phyloP scores from a whole-genome alignment of 1,140 invertebrate genomes.

The Propsilocerus akamusi region DNA sequence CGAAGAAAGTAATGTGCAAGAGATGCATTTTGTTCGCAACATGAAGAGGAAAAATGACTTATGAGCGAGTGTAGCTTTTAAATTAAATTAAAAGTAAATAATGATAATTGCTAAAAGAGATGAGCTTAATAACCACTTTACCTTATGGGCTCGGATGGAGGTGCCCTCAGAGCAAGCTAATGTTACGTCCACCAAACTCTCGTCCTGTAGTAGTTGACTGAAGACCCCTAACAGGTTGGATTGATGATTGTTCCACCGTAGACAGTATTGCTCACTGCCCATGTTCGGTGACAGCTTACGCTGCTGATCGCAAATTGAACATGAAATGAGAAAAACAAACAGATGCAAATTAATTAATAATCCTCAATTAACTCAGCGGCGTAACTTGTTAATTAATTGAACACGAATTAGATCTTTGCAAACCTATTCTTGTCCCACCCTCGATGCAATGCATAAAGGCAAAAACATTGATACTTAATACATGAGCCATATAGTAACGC shows the following conservation, averaged over 20 bases:
- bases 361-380: not conserved
- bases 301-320: slow-evolving; percentile 33
- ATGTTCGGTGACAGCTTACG: slow-evolving; percentile 76
- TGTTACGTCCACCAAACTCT: slow-evolving; percentile 87
- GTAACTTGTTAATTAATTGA: not conserved
- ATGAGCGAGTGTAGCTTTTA: slow-evolving; percentile 22
- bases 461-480: too few species aligned
- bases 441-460: too few species aligned
- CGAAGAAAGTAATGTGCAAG: too few species aligned
- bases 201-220: slow-evolving; percentile 84
- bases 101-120: slow-evolving; percentile 1
- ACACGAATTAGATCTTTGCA: too few species aligned
- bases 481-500: too few species aligned
- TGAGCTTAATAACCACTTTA: too few species aligned
- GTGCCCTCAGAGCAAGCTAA: slow-evolving; percentile 84
- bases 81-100: slow-evolving; percentile 12
- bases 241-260: slow-evolving; percentile 93
- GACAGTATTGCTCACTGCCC: slow-evolving; percentile 90
- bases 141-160: slow-evolving; percentile 84
- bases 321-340: not conserved
- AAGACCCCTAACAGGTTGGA: slow-evolving; percentile 86
- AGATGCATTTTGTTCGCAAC: slow-evolving; percentile 7
- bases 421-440: too few species aligned
- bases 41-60: slow-evolving; percentile 24
- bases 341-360: not conserved